Evolutionary conservation across 1,140 invertebrate species (phyloP), one percentile per base, ranked within the genome.

Genomic region (Zaprionus capensis): DNA sequence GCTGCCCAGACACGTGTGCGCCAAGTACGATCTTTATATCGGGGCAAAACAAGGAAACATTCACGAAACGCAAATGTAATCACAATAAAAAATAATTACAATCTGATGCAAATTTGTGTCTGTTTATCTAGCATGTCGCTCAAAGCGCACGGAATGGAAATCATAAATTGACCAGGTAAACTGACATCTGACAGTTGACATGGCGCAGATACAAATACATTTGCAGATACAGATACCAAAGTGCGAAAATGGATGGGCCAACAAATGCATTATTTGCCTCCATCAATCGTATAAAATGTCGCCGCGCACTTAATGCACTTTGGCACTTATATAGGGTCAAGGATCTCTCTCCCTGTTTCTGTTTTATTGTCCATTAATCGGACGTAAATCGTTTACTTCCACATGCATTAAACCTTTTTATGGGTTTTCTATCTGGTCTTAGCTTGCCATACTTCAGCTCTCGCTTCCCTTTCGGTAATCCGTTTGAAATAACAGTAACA

Each of bases 1-100:
- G 82, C 64, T 74, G 46, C 57, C n/a, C 26, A 56, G 24, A 51
- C 36, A 17, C 38, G 46, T 28, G 63, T 71, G 61, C 14, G 55
- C 28, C 51, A 20, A 46, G 41, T 17, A 36, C 46, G 44, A 72
- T 57, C 28, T 53, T 17, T 12, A 59, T 17, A 71, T 53, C 51
- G 4, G 31, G n/a, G 17, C 22, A 58, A 58, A 80, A 67, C 41
- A 80, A 75, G 84, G 76, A 83, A 84, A 78, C 67, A 71, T 44
- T 71, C 58, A 14, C 46, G 46, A 68, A 78, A 65, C 63, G 73
- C 57, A 73, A 72, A 78, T 73, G 81, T 84, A 81, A 84, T 74
- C 84, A 87, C 58, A 75, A 84, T 83, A 78, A 78, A 81, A 71
- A 81, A 76, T 83, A 76, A 81, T 80, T 72, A 31, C 34, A 83